Evolutionary conservation across 1,140 invertebrate genomes (phyloP), one percentile per base, ranked within the genome.

Genomic region (Agraylea sexmaculata): DNA sequence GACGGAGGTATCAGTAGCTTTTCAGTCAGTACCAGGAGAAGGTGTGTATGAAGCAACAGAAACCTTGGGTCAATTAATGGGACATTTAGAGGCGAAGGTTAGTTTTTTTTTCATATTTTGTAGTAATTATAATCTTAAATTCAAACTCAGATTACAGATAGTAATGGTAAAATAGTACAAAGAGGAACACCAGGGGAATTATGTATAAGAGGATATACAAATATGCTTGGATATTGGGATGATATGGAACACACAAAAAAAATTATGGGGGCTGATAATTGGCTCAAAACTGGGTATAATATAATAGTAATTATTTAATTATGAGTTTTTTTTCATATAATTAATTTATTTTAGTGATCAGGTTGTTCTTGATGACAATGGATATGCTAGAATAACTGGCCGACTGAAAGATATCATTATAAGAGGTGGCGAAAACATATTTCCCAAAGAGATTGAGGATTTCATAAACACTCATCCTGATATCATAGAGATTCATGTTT

Each of bases 201-300:
- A 2, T 81, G 78, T 51, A 68, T 85, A 0, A 71, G 89, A 35
- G 87, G 88, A 0, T 94, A 92, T 56, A 57, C 54, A 17, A 77
- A 66, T 3, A 94, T 96, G 85, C 54, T 83, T 27, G 73, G 76
- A n/a, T 98, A 97, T 58, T 93, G 80, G 78, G 66, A 73, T 4
- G 88, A 96, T 52, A 68, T 76, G 3, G 74, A 75, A 22, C 89
- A 82, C 62, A 97, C 91, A 0, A 72, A 63, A 17, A 75, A 86
- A 47, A 74, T 72, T 0, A 66, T 94, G 2, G 70, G 64, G 7
- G 39, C 64, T 4, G 83, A 86, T 25, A 65, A 75, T 12, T 97
- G 94, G 94, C 69, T 94, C 5, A 76, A 75, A 52, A 93, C 89
- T n/a, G 93, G 91, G 85, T 88, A 70, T 69, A 25, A 8, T 25